These are phyloP conservation scores for Anhinga rufa DNA, from an alignment of 2,113 vertebrate genomes.

Conservation along the genomic window DNA sequence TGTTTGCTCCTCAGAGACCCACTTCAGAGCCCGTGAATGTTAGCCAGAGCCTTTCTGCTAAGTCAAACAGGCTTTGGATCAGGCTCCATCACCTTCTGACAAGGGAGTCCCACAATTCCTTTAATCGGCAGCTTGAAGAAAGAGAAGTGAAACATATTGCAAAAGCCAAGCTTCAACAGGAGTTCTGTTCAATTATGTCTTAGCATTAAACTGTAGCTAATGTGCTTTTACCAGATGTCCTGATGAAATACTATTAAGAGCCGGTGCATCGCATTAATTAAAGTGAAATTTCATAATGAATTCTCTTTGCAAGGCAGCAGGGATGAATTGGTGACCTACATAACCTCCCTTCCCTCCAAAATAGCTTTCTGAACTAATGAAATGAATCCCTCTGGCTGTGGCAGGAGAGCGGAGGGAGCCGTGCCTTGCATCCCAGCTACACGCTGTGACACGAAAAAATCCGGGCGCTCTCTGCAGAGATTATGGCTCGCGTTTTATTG, in stretches of 20 bases:
- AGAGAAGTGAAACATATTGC: neutral
- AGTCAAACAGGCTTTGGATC: neutral
- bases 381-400: neutral
- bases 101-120: neutral
- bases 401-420: neutral
- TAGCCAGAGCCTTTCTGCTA: neutral
- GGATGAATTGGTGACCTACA: conserved; percentile 17
- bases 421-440: neutral
- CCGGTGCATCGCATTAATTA: conserved; percentile 30
- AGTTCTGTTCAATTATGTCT: conserved; percentile 13
- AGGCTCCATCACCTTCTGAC: neutral
- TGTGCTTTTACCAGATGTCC: conserved; percentile 52
- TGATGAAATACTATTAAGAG: conserved; percentile 42
- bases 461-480: neutral
- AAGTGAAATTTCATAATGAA: conserved; percentile 51
- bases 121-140: neutral
- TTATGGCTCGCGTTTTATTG: neutral
- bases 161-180: conserved; percentile 8
- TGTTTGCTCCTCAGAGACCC: neutral
- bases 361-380: conserved; percentile 26
- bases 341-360: neutral
- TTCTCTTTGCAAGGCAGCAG: conserved; percentile 37
- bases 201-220: conserved; percentile 20
- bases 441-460: neutral
- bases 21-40: neutral